These are phyloP conservation scores for Dynastes hyllus DNA, from an alignment of 2,888 invertebrate genomes.

Conservation along the genomic window DNA sequence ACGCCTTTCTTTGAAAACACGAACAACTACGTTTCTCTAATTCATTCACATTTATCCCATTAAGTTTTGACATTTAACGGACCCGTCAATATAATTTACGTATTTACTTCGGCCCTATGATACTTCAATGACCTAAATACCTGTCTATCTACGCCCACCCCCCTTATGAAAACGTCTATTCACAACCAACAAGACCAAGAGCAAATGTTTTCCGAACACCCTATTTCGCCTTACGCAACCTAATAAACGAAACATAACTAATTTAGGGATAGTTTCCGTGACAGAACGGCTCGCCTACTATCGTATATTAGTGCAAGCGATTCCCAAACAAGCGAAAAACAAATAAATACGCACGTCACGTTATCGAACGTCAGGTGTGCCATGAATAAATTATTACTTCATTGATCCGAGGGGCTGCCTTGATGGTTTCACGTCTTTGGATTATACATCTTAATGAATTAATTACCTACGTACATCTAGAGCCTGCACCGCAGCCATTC, in stretches of 20 bases:
- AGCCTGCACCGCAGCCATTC: neutral
- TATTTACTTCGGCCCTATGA: no score
- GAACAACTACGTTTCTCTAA: no score
- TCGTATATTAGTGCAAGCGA: neutral
- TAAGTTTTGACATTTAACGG: no score
- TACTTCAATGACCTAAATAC: no score
- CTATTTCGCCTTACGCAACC: neutral
- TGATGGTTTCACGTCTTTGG: slow-evolving; percentile 20
- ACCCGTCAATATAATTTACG: no score
- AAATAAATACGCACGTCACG: slow-evolving; percentile 48
- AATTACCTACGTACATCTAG: slow-evolving; percentile 17
- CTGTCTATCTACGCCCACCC: no score
- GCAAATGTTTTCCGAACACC: no score
- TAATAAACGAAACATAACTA: neutral
- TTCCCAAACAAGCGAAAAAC: slow-evolving; percentile 10
- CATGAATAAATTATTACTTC: slow-evolving; percentile 43
- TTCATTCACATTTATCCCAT: no score
- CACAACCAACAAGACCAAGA: no score
- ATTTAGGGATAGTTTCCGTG: slow-evolving; percentile 9
- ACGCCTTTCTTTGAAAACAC: no score
- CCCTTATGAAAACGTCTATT: no score
- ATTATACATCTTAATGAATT: slow-evolving; percentile 30
- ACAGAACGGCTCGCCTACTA: neutral
- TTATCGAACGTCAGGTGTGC: slow-evolving; percentile 48
- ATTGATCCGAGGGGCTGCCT: slow-evolving; percentile 27